These are phyloP conservation scores for Oreochromis tanganicae DNA, from an alignment of 2,113 vertebrate species.

Conservation along the genomic window DNA sequence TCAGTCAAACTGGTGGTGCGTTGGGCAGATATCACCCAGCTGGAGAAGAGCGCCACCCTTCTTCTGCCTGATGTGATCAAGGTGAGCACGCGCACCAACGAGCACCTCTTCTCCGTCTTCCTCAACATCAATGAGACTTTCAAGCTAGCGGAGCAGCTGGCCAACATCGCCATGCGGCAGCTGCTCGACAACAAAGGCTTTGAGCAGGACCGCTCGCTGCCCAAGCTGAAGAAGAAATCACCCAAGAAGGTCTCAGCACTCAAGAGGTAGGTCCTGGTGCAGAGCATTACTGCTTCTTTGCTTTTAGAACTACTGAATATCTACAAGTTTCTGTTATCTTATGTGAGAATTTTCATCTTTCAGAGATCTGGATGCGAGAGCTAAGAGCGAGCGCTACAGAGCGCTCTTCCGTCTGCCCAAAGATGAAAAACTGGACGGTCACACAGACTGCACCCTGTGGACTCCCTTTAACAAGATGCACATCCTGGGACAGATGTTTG, in stretches of 20 bases:
- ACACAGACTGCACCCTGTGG: constrained; percentile 97
- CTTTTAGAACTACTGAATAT: background rate
- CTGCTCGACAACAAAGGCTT: constrained; percentile 96
- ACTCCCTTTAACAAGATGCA: constrained; percentile 98
- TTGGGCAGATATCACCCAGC: constrained; percentile 96
- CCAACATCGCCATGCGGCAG: constrained; percentile 97
- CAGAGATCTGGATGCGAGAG: constrained; percentile 93
- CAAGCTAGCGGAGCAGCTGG: constrained; percentile 95
- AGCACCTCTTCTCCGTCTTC: constrained; percentile 95
- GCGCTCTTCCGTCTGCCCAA: constrained; percentile 92
- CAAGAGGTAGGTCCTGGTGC: constrained; percentile 78
- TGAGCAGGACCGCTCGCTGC: constrained; percentile 91
- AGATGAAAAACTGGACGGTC: constrained; percentile 94
- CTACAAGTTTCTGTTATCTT: background rate
- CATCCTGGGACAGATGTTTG: constrained; percentile 97
- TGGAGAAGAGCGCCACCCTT: constrained; percentile 91
- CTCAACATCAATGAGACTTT: constrained; percentile 97
- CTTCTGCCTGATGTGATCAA: constrained; percentile 91
- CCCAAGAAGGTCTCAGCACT: constrained; percentile 93
- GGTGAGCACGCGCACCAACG: constrained; percentile 87
- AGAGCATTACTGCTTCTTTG: background rate
- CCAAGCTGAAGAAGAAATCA: constrained; percentile 94
- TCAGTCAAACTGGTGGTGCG: constrained; percentile 93
- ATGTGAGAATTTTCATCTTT: background rate
- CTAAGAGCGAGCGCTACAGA: constrained; percentile 92